Evolutionary conservation across 2,797 vertebrate species (phyloP).

Genomic region (Sphenodon punctatus): DNA sequence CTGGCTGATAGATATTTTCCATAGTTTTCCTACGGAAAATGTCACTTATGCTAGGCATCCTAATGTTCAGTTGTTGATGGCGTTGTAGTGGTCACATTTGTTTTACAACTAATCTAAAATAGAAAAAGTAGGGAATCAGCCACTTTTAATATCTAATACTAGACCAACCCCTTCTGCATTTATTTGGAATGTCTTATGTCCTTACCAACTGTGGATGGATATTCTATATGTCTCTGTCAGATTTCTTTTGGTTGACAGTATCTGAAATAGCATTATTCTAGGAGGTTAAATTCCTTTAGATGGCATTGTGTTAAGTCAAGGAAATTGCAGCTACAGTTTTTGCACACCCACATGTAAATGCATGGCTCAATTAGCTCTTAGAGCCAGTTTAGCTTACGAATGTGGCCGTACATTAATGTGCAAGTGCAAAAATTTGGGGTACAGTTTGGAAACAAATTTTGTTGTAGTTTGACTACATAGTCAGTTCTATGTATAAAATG

Average conservation of each 20-base stretch:
- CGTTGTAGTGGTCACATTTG: background rate
- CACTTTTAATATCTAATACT: background rate
- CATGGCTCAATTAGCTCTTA: background rate
- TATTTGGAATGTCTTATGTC: background rate
- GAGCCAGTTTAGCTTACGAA: background rate
- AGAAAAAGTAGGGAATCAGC: background rate
- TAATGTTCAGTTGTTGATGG: background rate
- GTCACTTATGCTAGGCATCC: background rate
- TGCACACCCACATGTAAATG: background rate
- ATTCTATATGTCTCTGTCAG: background rate
- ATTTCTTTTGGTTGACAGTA: background rate
- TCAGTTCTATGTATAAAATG: background rate
- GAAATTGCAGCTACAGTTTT: background rate
- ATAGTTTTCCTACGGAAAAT: background rate
- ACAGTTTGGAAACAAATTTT: background rate
- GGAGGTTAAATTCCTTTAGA: background rate
- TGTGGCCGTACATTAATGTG: background rate
- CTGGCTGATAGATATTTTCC: background rate
- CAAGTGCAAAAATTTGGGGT: background rate
- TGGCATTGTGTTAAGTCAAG: background rate
- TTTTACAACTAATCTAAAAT: background rate
- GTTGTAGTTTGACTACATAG: background rate
- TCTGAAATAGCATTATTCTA: background rate
- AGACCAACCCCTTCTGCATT: background rate
- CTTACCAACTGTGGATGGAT: background rate